Percentiles rank a stretch among this genome's conserved stretches.
These are phyloP conservation scores for Alviniconcha marisindica DNA, from an alignment of 1,140 invertebrate genomes.

Conservation along the genomic window DNA sequence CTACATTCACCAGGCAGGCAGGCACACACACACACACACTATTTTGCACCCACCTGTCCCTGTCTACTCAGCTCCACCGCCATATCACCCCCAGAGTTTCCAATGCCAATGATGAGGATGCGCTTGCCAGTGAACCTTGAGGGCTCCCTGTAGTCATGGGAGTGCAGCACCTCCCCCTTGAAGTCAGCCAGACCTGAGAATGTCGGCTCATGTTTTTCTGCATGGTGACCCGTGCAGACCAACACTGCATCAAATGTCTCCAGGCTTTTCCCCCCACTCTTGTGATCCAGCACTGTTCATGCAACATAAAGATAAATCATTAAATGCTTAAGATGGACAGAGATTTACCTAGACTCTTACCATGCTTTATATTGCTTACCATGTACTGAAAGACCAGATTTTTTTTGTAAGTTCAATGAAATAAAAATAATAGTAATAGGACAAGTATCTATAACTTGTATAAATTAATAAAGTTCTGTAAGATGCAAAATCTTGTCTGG, in stretches of 20 bases:
- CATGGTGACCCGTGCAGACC: slow-evolving; percentile 74
- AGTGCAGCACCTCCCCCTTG: slow-evolving; percentile 76
- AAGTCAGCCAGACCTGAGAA: slow-evolving; percentile 75
- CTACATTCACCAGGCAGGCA: too few relatives aligned
- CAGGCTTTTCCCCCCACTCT: background rate
- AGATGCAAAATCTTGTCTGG: too few relatives aligned
- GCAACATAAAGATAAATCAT: too few relatives aligned
- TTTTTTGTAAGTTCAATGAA: too few relatives aligned
- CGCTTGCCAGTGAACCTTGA: slow-evolving; percentile 74
- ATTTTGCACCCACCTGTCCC: slow-evolving; percentile 19
- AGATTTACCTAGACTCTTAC: too few relatives aligned
- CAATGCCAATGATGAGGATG: slow-evolving; percentile 78
- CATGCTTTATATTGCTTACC: too few relatives aligned
- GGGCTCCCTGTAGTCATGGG: slow-evolving; percentile 74
- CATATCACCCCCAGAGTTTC: slow-evolving; percentile 78
- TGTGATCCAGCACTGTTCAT: background rate
- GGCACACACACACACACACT: too few relatives aligned
- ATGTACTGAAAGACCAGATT: too few relatives aligned
- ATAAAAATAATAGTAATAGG: too few relatives aligned
- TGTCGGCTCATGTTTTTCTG: slow-evolving; percentile 68
- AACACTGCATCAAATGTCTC: slow-evolving; percentile 69
- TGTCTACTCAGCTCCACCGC: slow-evolving; percentile 76
- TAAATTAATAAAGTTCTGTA: too few relatives aligned
- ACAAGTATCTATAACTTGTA: too few relatives aligned
- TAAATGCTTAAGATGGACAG: too few relatives aligned